phyloP scores from a whole-genome alignment of 2,888 invertebrate genomes.

The Phaonia tiefii region DNA sequence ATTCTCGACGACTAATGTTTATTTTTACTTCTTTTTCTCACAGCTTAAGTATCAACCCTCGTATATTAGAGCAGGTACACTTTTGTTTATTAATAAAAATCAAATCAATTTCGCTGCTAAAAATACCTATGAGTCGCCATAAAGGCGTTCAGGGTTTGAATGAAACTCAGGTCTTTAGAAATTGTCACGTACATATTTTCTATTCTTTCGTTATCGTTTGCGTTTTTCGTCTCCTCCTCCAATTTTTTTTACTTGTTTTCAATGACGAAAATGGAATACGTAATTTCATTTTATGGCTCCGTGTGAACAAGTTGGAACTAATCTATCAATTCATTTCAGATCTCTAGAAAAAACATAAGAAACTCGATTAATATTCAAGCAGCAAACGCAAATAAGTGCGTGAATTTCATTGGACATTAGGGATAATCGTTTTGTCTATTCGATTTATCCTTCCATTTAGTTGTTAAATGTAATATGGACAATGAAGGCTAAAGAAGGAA shows the following conservation, averaged over 20 bases:
- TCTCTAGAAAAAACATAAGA: neutral
- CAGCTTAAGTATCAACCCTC: too few species aligned
- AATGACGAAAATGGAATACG: neutral
- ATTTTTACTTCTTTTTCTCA: too few species aligned
- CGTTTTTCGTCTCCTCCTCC: neutral
- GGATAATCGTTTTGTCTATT: constrained; percentile 1
- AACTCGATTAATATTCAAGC: constrained; percentile 10
- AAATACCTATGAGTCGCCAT: neutral
- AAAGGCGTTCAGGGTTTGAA: neutral
- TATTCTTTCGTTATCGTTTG: neutral
- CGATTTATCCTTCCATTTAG: neutral
- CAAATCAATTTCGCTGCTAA: neutral
- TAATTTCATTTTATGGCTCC: neutral
- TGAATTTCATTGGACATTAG: constrained; percentile 15
- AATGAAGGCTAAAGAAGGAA: too few species aligned
- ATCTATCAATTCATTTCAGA: constrained; percentile 16
- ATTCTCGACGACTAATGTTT: too few species aligned
- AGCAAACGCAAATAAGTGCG: neutral
- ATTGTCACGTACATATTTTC: constrained; percentile 18
- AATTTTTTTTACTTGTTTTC: neutral
- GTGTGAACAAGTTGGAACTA: neutral
- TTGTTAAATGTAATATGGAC: constrained; percentile 3
- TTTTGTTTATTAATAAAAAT: too few species aligned
- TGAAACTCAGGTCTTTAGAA: constrained; percentile 17
- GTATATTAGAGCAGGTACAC: too few species aligned